Conservation (phyloP, 2,888 invertebrate species). For the Cephalotes varians region DNA sequence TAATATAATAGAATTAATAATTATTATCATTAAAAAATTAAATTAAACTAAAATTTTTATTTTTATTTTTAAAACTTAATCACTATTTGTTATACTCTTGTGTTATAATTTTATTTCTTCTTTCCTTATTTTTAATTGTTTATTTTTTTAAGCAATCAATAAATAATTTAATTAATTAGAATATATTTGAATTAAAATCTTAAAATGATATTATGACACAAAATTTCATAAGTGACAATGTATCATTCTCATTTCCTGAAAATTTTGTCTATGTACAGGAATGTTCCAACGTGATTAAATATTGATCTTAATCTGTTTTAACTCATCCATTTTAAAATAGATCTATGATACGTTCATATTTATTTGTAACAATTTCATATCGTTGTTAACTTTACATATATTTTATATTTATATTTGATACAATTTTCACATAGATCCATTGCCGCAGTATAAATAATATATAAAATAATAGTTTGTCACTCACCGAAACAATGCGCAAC, state of each 20-base stretch:
- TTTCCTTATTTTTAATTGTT: too few species aligned
- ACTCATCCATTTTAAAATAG: not conserved
- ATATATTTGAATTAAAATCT: not conserved
- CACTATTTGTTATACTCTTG: not conserved
- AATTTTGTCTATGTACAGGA: not conserved
- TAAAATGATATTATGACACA: too few species aligned
- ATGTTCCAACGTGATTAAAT: not conserved
- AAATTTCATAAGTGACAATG: not conserved
- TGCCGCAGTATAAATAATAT: not conserved
- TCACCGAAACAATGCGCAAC: not conserved
- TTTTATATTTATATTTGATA: not conserved
- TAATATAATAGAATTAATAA: too few species aligned
- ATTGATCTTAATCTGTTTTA: not conserved
- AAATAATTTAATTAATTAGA: not conserved
- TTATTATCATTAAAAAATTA: not conserved
- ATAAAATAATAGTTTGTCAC: constrained; percentile 3
- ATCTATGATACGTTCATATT: not conserved
- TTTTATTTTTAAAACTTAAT: not conserved
- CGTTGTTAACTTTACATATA: not conserved
- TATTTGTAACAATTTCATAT: not conserved
- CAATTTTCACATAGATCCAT: not conserved
- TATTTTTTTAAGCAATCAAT: too few species aligned
- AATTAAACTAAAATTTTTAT: not conserved
- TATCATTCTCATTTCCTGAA: not conserved
- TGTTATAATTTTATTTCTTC: not conserved